Evolutionary conservation across 2,797 vertebrate species (phyloP).

Genomic region (Bradypus variegatus): DNA sequence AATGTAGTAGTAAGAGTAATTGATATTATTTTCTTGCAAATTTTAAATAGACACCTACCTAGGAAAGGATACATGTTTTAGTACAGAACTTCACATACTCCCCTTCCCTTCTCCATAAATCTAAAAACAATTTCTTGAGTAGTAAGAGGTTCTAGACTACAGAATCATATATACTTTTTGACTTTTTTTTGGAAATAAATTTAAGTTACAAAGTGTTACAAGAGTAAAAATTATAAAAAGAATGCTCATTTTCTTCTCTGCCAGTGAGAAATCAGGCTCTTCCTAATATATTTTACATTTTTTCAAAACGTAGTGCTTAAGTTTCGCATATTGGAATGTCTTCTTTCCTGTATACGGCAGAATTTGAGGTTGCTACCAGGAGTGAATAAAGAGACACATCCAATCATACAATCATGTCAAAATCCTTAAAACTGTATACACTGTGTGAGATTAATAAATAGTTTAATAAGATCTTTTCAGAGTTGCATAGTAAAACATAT

Average conservation of each 20-base stretch:
- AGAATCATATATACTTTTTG: background rate
- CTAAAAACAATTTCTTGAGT: too few relatives aligned
- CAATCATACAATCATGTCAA: constrained; percentile 48
- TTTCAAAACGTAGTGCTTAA: background rate
- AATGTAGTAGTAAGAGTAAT: background rate
- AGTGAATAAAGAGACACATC: constrained; percentile 32
- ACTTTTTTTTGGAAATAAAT: background rate
- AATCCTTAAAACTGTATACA: constrained; percentile 59
- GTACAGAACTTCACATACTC: background rate
- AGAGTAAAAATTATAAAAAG: background rate
- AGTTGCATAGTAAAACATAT: background rate
- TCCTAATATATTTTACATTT: too few relatives aligned
- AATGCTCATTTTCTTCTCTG: background rate
- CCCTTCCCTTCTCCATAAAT: background rate
- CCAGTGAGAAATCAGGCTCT: background rate
- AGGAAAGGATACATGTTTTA: background rate
- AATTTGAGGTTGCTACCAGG: constrained; percentile 42
- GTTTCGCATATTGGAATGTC: constrained; percentile 40
- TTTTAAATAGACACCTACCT: background rate
- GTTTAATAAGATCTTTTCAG: constrained; percentile 35
- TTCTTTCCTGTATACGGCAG: background rate
- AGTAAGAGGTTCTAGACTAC: background rate
- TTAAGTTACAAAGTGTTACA: background rate
- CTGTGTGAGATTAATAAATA: constrained; percentile 26
- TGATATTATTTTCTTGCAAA: background rate